These are phyloP conservation scores for Brachionus calyciflorus DNA, from an alignment of 1,140 invertebrate genomes.

Conservation along the genomic window DNA sequence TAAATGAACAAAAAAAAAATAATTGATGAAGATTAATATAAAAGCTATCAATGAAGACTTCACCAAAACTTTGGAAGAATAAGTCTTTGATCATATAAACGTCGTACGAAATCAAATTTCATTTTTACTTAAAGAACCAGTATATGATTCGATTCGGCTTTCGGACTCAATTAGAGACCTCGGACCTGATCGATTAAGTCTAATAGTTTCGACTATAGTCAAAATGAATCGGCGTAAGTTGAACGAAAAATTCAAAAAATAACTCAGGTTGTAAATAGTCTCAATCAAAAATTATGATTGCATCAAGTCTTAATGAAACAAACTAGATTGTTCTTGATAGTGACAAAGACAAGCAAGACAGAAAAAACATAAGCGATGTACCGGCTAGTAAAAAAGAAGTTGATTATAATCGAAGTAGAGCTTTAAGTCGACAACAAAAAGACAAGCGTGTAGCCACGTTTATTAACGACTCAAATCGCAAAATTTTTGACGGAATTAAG, in stretches of 20 bases:
- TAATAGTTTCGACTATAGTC: background rate
- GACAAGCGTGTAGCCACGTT: constrained; percentile 9
- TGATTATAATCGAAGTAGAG: constrained; percentile 44
- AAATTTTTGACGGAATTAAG: too few relatives aligned
- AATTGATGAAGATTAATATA: background rate
- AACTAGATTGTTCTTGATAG: constrained; percentile 63
- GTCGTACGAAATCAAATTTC: constrained; percentile 4
- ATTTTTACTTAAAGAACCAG: background rate
- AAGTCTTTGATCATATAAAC: background rate
- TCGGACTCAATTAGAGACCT: background rate
- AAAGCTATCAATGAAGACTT: background rate
- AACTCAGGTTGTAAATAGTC: background rate
- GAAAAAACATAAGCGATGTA: background rate
- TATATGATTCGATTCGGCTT: background rate
- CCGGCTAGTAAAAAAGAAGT: constrained; percentile 47
- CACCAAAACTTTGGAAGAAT: background rate
- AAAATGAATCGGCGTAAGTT: constrained; percentile 1
- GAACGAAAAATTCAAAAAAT: background rate
- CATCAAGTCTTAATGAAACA: constrained; percentile 66
- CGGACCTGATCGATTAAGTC: background rate
- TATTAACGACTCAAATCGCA: constrained; percentile 37
- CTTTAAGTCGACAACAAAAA: constrained; percentile 39
- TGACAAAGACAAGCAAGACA: constrained; percentile 50
- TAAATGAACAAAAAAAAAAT: too few relatives aligned
- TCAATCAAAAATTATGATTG: background rate